Evolutionary conservation across 2,113 vertebrate species (phyloP).

Genomic region (Tympanuchus pallidicinctus): DNA sequence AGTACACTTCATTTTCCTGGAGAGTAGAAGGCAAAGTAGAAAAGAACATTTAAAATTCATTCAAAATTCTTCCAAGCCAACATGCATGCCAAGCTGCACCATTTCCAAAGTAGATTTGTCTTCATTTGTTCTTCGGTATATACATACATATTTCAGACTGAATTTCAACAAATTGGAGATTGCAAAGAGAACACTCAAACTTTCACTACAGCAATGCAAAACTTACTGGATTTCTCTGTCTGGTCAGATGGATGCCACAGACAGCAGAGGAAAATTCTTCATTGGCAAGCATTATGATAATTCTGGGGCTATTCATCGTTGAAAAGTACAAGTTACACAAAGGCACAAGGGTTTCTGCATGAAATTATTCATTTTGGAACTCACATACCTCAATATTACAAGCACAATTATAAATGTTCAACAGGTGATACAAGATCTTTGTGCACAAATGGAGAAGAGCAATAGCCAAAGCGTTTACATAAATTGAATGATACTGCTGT

Average conservation of each 20-base stretch:
- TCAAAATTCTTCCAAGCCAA: neutral
- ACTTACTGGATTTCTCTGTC: neutral
- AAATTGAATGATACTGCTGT: conserved; percentile 3
- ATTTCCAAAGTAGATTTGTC: neutral
- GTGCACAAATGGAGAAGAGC: conserved; percentile 12
- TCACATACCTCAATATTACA: neutral
- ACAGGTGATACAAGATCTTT: neutral
- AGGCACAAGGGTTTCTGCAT: neutral
- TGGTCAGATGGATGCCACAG: neutral
- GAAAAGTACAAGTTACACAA: neutral
- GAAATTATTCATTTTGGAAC: neutral
- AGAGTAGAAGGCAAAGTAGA: neutral
- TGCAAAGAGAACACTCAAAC: neutral
- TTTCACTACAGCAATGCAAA: neutral
- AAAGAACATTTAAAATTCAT: neutral
- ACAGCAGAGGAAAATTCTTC: conserved; percentile 17
- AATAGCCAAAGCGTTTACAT: conserved; percentile 50
- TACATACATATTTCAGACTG: neutral
- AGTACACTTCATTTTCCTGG: neutral
- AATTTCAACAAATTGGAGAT: neutral
- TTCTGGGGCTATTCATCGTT: neutral
- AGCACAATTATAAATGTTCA: neutral
- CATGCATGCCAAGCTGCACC: neutral
- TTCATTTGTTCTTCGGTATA: neutral
- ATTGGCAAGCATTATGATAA: conserved; percentile 1